A percentile compares a stretch with the other conserved stretches of the same genome.
Evolutionary conservation across 2,797 vertebrate genomes (phyloP).

Genomic region (Ceryle rudis): DNA sequence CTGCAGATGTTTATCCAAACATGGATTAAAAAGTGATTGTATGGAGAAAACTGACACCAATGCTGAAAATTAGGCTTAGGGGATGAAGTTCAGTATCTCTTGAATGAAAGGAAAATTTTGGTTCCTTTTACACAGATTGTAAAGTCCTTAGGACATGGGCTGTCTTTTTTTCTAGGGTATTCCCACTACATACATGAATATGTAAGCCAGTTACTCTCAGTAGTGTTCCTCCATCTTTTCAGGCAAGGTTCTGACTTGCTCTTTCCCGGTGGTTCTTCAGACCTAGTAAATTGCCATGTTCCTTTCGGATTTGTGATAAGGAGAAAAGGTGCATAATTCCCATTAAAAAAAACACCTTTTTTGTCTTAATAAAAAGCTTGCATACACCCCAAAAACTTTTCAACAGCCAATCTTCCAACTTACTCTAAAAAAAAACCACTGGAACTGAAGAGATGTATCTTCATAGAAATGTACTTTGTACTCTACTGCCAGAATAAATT

Average conservation of each 20-base stretch:
- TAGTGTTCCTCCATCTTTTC: background rate
- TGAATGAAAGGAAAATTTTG: background rate
- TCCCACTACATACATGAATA: background rate
- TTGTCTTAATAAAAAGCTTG: background rate
- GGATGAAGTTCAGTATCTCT: background rate
- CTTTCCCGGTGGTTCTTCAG: background rate
- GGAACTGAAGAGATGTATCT: background rate
- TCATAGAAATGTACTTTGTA: background rate
- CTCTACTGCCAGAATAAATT: conserved; percentile 24
- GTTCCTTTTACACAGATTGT: background rate
- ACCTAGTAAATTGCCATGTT: background rate
- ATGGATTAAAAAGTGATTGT: background rate
- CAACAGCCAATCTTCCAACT: background rate
- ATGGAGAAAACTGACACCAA: background rate
- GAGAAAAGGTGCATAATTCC: background rate
- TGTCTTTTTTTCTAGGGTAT: background rate
- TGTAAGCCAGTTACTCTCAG: background rate
- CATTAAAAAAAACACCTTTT: background rate
- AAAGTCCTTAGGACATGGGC: background rate
- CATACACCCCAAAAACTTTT: background rate
- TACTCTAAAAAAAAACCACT: background rate
- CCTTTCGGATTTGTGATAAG: background rate
- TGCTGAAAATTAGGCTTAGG: background rate
- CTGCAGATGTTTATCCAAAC: background rate
- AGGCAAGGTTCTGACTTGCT: background rate